Conservation (phyloP, 1,140 invertebrate genomes). For the Camponotus pennsylvanicus region DNA sequence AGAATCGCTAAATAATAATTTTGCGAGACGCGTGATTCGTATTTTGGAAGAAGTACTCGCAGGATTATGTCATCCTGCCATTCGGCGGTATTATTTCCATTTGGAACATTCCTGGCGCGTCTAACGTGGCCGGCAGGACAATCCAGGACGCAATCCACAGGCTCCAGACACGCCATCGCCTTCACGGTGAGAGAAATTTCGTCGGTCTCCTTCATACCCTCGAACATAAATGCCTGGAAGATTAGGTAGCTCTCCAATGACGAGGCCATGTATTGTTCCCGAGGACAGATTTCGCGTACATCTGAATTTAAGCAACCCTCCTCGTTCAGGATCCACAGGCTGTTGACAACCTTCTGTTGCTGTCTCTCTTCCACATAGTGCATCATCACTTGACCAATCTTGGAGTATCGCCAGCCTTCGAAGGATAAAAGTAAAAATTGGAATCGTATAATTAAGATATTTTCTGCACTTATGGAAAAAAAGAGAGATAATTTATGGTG, state of each 20-base stretch:
- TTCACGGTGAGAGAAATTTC: constrained; percentile 88
- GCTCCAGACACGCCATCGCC: constrained; percentile 88
- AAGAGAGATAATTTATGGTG: not conserved
- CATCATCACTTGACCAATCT: constrained; percentile 88
- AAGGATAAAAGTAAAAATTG: constrained; percentile 8
- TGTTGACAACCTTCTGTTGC: constrained; percentile 81
- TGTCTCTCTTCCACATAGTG: constrained; percentile 82
- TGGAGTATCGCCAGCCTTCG: constrained; percentile 88
- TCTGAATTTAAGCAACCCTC: constrained; percentile 88
- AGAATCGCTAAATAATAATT: constrained; percentile 62
- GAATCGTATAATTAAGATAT: not conserved
- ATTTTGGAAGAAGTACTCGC: constrained; percentile 63
- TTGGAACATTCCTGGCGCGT: constrained; percentile 65
- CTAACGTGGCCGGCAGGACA: constrained; percentile 75
- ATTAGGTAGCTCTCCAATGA: constrained; percentile 86
- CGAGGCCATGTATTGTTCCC: constrained; percentile 84
- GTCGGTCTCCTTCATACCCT: constrained; percentile 89
- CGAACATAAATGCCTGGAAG: constrained; percentile 90
- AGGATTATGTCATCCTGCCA: constrained; percentile 78
- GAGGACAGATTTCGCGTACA: constrained; percentile 87
- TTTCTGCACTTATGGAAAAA: not conserved
- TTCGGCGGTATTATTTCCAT: constrained; percentile 68
- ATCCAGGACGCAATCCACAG: constrained; percentile 86
- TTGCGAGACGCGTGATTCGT: constrained; percentile 3
- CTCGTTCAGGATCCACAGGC: constrained; percentile 85